These are phyloP conservation scores for Channa maculata DNA, from an alignment of 2,113 vertebrate genomes.

Conservation along the genomic window DNA sequence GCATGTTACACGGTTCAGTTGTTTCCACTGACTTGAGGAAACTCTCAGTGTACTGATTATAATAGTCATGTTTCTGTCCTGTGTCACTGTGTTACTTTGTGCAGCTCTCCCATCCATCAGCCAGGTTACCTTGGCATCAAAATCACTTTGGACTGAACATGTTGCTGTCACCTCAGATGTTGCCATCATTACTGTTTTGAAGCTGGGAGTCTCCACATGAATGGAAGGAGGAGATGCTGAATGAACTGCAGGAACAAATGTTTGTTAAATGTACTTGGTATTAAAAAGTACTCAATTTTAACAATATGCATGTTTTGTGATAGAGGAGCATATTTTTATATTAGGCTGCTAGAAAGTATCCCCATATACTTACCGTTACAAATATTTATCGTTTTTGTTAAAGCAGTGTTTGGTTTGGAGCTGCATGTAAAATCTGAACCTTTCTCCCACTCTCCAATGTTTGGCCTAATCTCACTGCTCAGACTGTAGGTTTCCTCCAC, in stretches of 20 bases:
- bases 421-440: slow-evolving; percentile 63
- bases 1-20: slow-evolving; percentile 49
- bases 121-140: slow-evolving; percentile 62
- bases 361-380: slow-evolving; percentile 71
- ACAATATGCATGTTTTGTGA: too few relatives aligned
- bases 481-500: slow-evolving; percentile 6
- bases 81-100: rapidly evolving
- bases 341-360: background rate
- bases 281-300: too few relatives aligned
- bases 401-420: background rate
- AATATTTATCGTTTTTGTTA: slow-evolving; percentile 24
- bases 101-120: slow-evolving; percentile 13
- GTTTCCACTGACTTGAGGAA: slow-evolving; percentile 24
- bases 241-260: slow-evolving; percentile 29
- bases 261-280: background rate
- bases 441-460: slow-evolving; percentile 14
- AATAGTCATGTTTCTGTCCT: background rate
- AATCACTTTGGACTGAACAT: slow-evolving; percentile 59
- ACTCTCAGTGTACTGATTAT: slow-evolving; percentile 36
- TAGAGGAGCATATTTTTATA: background rate
- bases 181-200: slow-evolving; percentile 37
- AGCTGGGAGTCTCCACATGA: slow-evolving; percentile 56
- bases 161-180: slow-evolving; percentile 10
- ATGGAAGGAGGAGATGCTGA: slow-evolving; percentile 20
- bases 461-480: slow-evolving; percentile 62